Evolutionary conservation across 2,888 invertebrate genomes (phyloP), one percentile per base, ranked within the genome.

Genomic region (Apotomis capreana): DNA sequence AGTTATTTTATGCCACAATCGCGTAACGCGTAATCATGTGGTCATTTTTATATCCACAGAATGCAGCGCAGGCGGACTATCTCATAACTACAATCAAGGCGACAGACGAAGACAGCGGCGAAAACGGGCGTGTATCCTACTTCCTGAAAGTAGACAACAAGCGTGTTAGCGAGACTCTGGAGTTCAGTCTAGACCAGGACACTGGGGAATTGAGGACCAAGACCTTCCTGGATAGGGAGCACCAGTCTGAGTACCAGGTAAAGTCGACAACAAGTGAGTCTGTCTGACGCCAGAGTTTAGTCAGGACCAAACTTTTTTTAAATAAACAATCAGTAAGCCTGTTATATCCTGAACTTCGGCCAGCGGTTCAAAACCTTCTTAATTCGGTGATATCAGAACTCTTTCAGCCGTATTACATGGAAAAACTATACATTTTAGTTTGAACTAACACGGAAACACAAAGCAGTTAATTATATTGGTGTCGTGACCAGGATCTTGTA

Each of bases 51-150:
- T 26, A 26, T 26, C 26, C 26, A 26, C 79, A 92, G 96, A 97
- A 97, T 79, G 95, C 96, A 65, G 96, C 96, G 0, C 95, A 95
- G 77, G 94, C 95, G 1, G 96, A 96, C 81, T 96, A 96, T 83
- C 89, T 97, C 4, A 95, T 98, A 74, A 95, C 97, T 83, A 96
- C 96, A 0, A 96, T 98, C 0, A 95, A 96, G 83, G 98, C 98
- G 0, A 94, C 94, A 0, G 98, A 98, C 83, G 95, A 95, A 77
- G 98, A 98, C 83, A 93, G 94, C 0, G 97, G 97, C 0, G 96
- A 96, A 77, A 98, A 97, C 86, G 98, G 98, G 0, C 94, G 95
- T 68, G 94, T 98, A 0, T 96, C 96, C 1, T 98, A 98, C 89
- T 97, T 96, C 84, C 91, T 97, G 74, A 97, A 97, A 89, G 95